Base-by-base conservation (phyloP, 2,888 invertebrate genomes). In the Chironomus tentans region DNA sequence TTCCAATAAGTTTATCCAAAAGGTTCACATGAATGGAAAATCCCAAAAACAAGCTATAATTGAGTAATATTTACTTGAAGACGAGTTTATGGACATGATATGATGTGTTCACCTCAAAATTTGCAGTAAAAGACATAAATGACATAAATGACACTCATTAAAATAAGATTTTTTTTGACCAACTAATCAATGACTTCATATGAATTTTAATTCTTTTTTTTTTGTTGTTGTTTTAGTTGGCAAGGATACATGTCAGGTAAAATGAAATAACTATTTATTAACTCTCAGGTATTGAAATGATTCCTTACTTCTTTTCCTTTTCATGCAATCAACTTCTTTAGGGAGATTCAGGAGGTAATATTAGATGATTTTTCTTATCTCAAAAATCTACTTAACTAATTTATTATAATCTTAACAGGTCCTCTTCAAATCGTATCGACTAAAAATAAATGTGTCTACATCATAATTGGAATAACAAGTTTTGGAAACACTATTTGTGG, bases 301-400 rank as follows among this genome's bases (percentile, higher is more conserved):
- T 13, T 21, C 2, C 7, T 38, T 18, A n/a, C 13, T 46, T 28
- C 12, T 68, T 68, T n/a, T 6, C 4, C 10, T 48, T 71, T 56
- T 18, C 12, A 65, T 28, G 28, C 3, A 4, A 28, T 28, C 28
- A 28, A 28, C 28, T 4, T 24, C 2, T 24, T 24, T 24, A 28
- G 24, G 24, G 21, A 72, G 72, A 72, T 72, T 72, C 72, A 5
- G 72, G 72, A 13, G 72, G n/a, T n/a, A n/a, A n/a, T n/a, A n/a
- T n/a, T n/a, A n/a, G n/a, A n/a, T n/a, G n/a, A n/a, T n/a, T n/a
- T n/a, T n/a, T n/a, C n/a, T n/a, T n/a, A n/a, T n/a, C n/a, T n/a
- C n/a, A n/a, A n/a, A n/a, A n/a, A n/a, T n/a, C n/a, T n/a, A n/a
- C n/a, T n/a, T n/a, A n/a, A n/a, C n/a, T n/a, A n/a, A n/a, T n/a